These are phyloP conservation scores for Melieria omissa DNA, from an alignment of 2,888 invertebrate genomes.

Conservation along the genomic window DNA sequence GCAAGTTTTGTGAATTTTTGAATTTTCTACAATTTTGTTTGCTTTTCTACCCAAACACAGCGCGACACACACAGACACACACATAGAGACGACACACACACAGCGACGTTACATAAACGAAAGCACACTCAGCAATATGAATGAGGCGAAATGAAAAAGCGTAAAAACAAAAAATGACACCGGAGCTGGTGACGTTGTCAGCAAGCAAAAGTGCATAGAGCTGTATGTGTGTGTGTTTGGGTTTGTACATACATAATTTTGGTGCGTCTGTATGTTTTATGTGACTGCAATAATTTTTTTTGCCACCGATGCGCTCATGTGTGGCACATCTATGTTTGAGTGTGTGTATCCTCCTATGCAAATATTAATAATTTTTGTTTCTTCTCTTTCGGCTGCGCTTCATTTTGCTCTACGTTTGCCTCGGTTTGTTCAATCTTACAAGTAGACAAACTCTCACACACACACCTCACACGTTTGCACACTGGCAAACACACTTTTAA, in stretches of 20 bases:
- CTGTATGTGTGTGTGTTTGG: too few relatives aligned
- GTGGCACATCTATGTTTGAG: neutral
- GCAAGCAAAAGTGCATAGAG: neutral
- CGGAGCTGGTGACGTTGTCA: neutral
- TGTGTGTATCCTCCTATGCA: constrained; percentile 7
- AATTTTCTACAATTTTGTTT: constrained; percentile 15
- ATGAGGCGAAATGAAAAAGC: neutral
- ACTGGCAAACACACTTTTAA: too few relatives aligned
- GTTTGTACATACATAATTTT: too few relatives aligned
- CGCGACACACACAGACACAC: neutral
- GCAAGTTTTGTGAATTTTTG: neutral
- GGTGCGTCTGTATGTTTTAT: too few relatives aligned
- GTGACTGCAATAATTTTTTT: too few relatives aligned
- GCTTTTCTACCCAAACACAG: neutral
- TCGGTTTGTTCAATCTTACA: too few relatives aligned
- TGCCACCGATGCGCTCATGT: too few relatives aligned
- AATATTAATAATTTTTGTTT: constrained; percentile 19
- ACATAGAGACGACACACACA: neutral
- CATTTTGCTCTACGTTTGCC: too few relatives aligned
- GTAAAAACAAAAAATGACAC: neutral
- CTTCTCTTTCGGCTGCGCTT: neutral
- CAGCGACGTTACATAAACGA: neutral
- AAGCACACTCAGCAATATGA: constrained; percentile 11
- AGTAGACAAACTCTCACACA: neutral
- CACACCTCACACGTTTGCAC: neutral